These are phyloP conservation scores for Uropetala carovei DNA, from an alignment of 2,888 invertebrate species.

Conservation along the genomic window DNA sequence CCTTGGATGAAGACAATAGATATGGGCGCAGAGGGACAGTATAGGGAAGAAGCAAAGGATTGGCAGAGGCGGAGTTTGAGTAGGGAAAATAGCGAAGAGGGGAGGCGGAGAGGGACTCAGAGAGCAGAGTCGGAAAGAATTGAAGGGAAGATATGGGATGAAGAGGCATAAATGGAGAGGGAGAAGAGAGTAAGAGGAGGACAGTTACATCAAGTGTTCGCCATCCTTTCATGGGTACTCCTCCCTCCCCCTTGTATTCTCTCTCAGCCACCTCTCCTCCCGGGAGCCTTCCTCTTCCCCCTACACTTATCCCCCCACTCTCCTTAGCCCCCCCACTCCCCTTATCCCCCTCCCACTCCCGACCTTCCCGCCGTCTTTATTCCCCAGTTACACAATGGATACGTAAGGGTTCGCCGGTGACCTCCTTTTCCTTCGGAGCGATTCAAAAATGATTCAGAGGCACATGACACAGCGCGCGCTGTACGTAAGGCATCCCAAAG, in stretches of 20 bases:
- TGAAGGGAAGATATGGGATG: too few relatives aligned
- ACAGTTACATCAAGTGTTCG: not conserved
- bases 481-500: not conserved
- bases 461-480: not conserved
- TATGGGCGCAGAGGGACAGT: too few relatives aligned
- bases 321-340: too few relatives aligned
- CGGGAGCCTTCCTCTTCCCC: not conserved
- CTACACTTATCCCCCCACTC: not conserved
- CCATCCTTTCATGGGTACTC: not conserved
- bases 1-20: too few relatives aligned
- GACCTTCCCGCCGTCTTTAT: too few relatives aligned
- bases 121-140: too few relatives aligned
- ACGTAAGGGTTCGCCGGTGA: not conserved
- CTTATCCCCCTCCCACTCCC: too few relatives aligned
- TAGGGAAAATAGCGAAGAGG: too few relatives aligned
- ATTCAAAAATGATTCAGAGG: not conserved
- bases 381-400: not conserved
- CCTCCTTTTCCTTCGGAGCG: constrained; percentile 2
- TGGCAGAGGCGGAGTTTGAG: too few relatives aligned
- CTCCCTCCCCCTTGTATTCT: not conserved
- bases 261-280: not conserved
- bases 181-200: not conserved
- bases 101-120: too few relatives aligned
- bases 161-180: too few relatives aligned
- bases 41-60: too few relatives aligned